Evolutionary conservation across 2,888 invertebrate genomes (phyloP), one percentile per base, ranked within the genome.

Genomic region (Drosophila infuscata): DNA sequence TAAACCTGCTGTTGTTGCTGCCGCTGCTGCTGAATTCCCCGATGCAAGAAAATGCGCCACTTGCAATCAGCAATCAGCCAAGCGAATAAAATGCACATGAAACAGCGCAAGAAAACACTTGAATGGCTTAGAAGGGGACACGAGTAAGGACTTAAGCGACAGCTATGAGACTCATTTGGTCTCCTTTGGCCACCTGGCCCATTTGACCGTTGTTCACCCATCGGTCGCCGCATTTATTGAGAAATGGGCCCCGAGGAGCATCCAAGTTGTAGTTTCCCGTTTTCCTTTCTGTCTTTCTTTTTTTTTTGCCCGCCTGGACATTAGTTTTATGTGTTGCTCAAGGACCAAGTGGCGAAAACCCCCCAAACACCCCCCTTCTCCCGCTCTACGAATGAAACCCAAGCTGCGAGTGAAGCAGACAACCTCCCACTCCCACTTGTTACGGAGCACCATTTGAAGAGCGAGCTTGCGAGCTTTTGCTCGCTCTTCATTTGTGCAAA

Each of bases 321-420:
- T 81, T 79, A 81, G 76, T 81, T 81, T 81, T 68, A 81, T 81
- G 82, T 56, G 66, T 56, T 49, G 72, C 67, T 80, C 76, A 81
- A 81, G 80, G 81, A 79, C 79, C 79, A 15, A 30, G 46, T 25
- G 43, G 25, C 32, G 25, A 46, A 25, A 8, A 8, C 8, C 30
- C 30, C 7, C 0, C n/a, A 25, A 25, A 25, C 25, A 25, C 2
- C 54, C 29, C 63, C 41, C 53, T 4, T 3, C 20, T 3, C 58
- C 48, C 61, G n/a, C 69, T 33, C 36, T 3, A n/a, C 69, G 56
- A 48, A 53, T 65, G 72, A 78, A 78, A 75, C 32, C 20, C 59
- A 52, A 66, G 43, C 62, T 36, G 38, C 35, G 41, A 30, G 25
- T 49, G 11, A 51, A 51, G 66, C 46, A 49, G 49, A 36, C 17